These are phyloP conservation scores for Listronotus bonariensis DNA, from an alignment of 1,140 invertebrate species.

Conservation along the genomic window DNA sequence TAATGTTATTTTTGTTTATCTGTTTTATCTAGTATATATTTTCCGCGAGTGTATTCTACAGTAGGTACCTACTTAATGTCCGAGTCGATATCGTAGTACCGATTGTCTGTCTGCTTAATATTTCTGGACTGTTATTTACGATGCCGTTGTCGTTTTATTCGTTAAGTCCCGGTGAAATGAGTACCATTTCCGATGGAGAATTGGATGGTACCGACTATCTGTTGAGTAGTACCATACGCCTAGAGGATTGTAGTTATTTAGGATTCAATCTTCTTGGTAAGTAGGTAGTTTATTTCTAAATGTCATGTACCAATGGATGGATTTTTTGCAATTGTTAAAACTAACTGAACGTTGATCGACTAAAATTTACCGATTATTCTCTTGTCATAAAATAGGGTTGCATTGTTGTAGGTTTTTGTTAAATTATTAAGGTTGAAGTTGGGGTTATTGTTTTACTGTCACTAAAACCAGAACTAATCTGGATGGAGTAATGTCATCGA, in stretches of 20 bases:
- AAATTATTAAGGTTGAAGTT: no score
- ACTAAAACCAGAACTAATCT: no score
- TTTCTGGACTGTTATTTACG: neutral
- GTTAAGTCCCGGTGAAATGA: slow-evolving; percentile 50
- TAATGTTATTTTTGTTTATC: slow-evolving; percentile 7
- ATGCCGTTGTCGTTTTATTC: slow-evolving; percentile 51
- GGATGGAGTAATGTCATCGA: no score
- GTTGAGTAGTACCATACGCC: slow-evolving; percentile 62
- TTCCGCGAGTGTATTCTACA: neutral
- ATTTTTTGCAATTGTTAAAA: no score
- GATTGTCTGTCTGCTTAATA: neutral
- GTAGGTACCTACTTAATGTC: neutral
- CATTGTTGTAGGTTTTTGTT: no score
- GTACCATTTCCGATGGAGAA: slow-evolving; percentile 56
- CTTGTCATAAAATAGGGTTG: no score
- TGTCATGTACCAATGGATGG: no score
- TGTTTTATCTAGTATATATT: slow-evolving; percentile 11
- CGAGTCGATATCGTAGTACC: neutral
- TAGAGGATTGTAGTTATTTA: slow-evolving; percentile 62
- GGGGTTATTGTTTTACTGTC: no score
- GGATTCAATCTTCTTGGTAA: slow-evolving; percentile 61
- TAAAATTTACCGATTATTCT: no score
- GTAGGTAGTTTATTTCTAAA: slow-evolving; percentile 39
- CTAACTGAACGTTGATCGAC: no score
- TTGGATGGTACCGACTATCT: slow-evolving; percentile 65